Conservation (phyloP, 2,113 vertebrate species). For the Siniperca chuatsi region DNA sequence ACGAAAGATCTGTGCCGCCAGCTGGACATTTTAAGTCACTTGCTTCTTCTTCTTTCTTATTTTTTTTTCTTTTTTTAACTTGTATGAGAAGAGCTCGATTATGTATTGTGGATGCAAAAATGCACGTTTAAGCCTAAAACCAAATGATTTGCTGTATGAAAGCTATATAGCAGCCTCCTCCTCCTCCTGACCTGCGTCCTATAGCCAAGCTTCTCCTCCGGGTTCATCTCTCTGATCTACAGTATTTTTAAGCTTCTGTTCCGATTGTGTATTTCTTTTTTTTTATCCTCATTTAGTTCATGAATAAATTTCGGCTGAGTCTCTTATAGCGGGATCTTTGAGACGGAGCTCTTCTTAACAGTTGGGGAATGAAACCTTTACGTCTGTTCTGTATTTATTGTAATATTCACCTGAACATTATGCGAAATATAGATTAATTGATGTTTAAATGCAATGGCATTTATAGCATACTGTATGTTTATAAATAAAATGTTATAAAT, state of each 20-base stretch:
- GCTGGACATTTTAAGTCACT: slow-evolving; percentile 57
- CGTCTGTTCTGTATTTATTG: slow-evolving; percentile 95
- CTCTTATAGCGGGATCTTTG: slow-evolving; percentile 77
- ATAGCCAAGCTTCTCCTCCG: slow-evolving; percentile 68
- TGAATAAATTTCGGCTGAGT: slow-evolving; percentile 77
- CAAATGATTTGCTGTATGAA: slow-evolving; percentile 77
- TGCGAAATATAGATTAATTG: slow-evolving; percentile 87
- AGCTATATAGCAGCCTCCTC: slow-evolving; percentile 59
- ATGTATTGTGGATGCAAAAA: slow-evolving; percentile 64
- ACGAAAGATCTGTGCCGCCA: slow-evolving; percentile 53
- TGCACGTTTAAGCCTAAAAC: slow-evolving; percentile 80
- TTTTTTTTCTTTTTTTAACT: slow-evolving; percentile 6
- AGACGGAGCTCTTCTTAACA: slow-evolving; percentile 68
- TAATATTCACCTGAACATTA: slow-evolving; percentile 92
- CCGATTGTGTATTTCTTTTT: slow-evolving; percentile 76
- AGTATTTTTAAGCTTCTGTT: slow-evolving; percentile 84
- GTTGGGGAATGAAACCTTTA: slow-evolving; percentile 82
- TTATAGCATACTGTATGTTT: slow-evolving; percentile 98
- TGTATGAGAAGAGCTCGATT: slow-evolving; percentile 59
- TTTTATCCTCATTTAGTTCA: slow-evolving; percentile 78
- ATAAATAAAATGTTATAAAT: slow-evolving; percentile 96
- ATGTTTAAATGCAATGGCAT: slow-evolving; percentile 89
- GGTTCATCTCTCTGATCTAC: slow-evolving; percentile 80
- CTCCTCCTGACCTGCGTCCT: slow-evolving; percentile 45
- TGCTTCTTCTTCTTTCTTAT: slow-evolving; percentile 45